A percentile compares a stretch with the other conserved stretches of the same genome.
Conservation (phyloP, 2,113 vertebrate genomes). For the Anolis sagrei region DNA sequence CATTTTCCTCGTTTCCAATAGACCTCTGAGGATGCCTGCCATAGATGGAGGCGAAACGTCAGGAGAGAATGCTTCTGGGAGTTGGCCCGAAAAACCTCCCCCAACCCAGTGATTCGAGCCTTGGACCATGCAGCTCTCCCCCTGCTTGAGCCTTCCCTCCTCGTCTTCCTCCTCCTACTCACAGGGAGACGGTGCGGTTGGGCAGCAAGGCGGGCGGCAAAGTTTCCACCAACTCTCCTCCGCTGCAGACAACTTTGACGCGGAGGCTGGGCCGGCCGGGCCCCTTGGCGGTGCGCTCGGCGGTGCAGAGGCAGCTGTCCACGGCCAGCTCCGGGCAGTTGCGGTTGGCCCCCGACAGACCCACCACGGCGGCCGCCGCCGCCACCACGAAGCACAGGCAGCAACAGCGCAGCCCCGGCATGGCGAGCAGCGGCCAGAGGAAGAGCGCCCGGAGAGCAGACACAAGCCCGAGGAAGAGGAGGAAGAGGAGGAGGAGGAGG, state of each 20-base stretch:
- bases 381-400: slow-evolving; percentile 69
- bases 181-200: slow-evolving; percentile 87
- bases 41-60: too few relatives aligned
- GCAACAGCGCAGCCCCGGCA: slow-evolving; percentile 53
- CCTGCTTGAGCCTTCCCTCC: too few relatives aligned
- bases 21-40: too few relatives aligned
- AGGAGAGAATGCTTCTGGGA: too few relatives aligned
- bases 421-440: slow-evolving; percentile 36
- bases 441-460: slow-evolving; percentile 9
- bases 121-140: too few relatives aligned
- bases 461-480: too few relatives aligned
- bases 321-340: slow-evolving; percentile 87
- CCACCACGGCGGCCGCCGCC: slow-evolving; percentile 69
- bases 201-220: slow-evolving; percentile 84
- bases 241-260: slow-evolving; percentile 84
- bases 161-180: slow-evolving; percentile 67
- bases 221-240: slow-evolving; percentile 87
- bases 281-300: slow-evolving; percentile 82
- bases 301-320: slow-evolving; percentile 86
- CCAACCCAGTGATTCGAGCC: too few relatives aligned
- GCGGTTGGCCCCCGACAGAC: slow-evolving; percentile 71
- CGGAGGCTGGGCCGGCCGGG: slow-evolving; percentile 81
- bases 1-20: too few relatives aligned
- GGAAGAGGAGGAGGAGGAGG: not conserved
- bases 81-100: too few relatives aligned